Base-by-base conservation (phyloP, 2,888 invertebrate species). In the Macaria liturata region DNA sequence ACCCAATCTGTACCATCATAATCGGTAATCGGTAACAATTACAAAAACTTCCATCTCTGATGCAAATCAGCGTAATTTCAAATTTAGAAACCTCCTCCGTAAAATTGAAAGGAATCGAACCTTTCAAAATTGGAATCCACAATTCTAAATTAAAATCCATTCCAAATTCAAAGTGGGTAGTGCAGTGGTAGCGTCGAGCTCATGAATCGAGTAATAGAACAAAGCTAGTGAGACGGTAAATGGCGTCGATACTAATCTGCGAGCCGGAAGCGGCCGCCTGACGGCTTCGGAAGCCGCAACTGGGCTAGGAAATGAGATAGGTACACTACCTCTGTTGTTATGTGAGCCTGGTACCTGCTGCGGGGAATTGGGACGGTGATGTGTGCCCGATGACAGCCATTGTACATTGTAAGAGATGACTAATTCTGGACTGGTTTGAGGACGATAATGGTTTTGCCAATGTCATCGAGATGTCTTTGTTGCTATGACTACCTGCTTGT, bases 231-330 rank as follows among this genome's bases (percentile, higher is more conserved):
- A 83, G 81, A 79, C 84, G 84, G 90, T 86, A 89, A 87, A 87
- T 84, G 78, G 82, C 81, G 72, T 83, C 85, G 91, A 91, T 91
- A 88, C 84, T 90, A 90, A 91, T 91, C 91, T 89, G 78, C 71
- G 85, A 90, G 90, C 89, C 90, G 91, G 91, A 91, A 81, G 83
- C 78, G 81, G 78, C 80, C 78, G 77, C 86, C 84, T 84, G 85
- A 84, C 88, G 89, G 84, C 84, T 81, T 86, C 90, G 89, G 90
- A 90, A 88, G 74, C 87, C 83, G 78, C 88, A 86, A 89, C 90
- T 88, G 90, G 87, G 89, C 87, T 91, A 89, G 91, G 91, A 91
- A 91, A 91, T 91, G 91, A 91, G 91, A 91, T 91, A 91, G 88
- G 81, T 85, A 83, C 82, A 80, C 9, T 48, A 44, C 59, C 50